These are phyloP conservation scores for Stegastes partitus DNA, from an alignment of 2,113 vertebrate species.

Conservation along the genomic window DNA sequence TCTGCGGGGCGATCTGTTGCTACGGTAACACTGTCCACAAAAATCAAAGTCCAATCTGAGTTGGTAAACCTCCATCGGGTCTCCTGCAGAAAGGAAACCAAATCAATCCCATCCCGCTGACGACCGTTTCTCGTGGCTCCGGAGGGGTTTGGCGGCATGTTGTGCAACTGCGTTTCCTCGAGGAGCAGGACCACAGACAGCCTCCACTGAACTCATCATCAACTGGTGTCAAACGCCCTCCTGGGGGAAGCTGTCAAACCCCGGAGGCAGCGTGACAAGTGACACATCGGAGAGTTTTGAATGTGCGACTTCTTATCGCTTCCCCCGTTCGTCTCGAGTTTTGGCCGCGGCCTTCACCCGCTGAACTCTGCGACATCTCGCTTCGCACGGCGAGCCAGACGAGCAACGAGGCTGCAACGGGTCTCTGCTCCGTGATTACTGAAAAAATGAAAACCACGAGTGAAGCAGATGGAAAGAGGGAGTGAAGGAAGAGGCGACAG, in stretches of 20 bases:
- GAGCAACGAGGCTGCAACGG: conserved; percentile 8
- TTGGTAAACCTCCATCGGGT: conserved; percentile 41
- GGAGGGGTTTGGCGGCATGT: conserved; percentile 35
- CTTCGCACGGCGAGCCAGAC: conserved; percentile 23
- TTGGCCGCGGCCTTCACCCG: conserved; percentile 29
- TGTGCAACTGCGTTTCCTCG: conserved; percentile 35
- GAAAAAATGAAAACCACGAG: background rate
- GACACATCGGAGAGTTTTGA: conserved; percentile 28
- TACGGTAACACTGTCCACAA: conserved; percentile 65
- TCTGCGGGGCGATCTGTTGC: conserved; percentile 62
- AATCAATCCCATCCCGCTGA: conserved; percentile 41
- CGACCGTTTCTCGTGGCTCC: conserved; percentile 19
- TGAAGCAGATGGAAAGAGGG: conserved; percentile 1
- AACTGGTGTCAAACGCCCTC: conserved; percentile 31
- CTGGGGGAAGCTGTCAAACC: conserved; percentile 36
- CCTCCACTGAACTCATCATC: conserved; percentile 48
- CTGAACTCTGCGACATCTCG: conserved; percentile 39
- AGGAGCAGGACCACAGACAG: conserved; percentile 11
- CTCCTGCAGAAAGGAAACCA: background rate
- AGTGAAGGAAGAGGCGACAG: background rate
- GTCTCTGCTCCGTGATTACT: background rate
- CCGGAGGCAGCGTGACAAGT: conserved; percentile 35
- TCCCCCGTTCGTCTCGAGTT: conserved; percentile 28
- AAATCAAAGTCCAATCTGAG: conserved; percentile 71
- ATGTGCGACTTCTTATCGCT: conserved; percentile 27